Base-by-base conservation (phyloP, 2,888 invertebrate species). In the Euplagia quadripunctaria region DNA sequence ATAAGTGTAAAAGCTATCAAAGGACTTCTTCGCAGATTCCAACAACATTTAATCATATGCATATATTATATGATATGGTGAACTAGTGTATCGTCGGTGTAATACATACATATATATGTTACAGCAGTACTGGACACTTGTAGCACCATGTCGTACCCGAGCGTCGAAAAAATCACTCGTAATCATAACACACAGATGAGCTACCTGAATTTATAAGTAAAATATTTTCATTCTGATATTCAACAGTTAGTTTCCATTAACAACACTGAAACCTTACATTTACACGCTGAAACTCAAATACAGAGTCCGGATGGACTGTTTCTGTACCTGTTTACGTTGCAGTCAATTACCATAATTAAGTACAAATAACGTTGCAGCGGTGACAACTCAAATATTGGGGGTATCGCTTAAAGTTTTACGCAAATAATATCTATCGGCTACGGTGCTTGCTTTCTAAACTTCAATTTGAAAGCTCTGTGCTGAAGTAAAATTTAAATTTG, bases 311-410 rank as follows among this genome's bases (percentile, higher is more conserved):
- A 70, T 73, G 72, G 49, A 75, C 74, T 66, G 75, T 74, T 71
- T 68, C 76, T 78, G 74, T 70, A 78, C 77, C 74, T 83, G 85
- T 89, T 88, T 90, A 87, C 85, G 82, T 83, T 91, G 91, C 90
- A 92, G 90, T 90, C 91, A 91, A 94, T 94, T 93, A 92, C 86
- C 91, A 91, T 94, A 94, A 94, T 94, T 94, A 94, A 94, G 88
- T 86, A 88, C 92, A 94, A 94, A 94, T 91, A 93, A 89, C 88
- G 87, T 85, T 87, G 88, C 88, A 87, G 86, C 87, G 88, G 90
- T 89, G 92, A 92, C 92, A 91, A 92, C 87, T 91, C 91, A 94
- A 93, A 92, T 89, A 92, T 80, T 74, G 77, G 31, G 79, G 80
- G 86, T 91, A 91, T 92, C 89, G 85, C 87, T 86, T 88, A 88